phyloP scores from a whole-genome alignment of 2,888 invertebrate species.

The Lepidonotus clava region DNA sequence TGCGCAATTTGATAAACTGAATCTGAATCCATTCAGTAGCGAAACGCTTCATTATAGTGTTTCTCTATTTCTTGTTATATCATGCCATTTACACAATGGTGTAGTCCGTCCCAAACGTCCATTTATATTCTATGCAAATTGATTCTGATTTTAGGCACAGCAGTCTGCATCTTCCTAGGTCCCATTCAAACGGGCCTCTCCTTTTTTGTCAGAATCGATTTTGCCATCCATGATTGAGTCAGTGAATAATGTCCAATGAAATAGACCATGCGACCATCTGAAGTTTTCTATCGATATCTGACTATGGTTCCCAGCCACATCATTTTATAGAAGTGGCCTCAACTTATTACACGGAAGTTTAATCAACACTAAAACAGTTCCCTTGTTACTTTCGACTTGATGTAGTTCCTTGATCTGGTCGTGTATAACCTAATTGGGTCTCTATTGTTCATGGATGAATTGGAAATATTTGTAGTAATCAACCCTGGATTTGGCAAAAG shows the following conservation, averaged over 20 bases:
- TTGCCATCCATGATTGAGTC: background rate
- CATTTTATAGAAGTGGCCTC: background rate
- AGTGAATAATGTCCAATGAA: background rate
- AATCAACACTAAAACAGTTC: background rate
- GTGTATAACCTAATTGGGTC: no score
- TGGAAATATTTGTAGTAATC: no score
- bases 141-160: background rate
- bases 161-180: background rate
- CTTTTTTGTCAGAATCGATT: background rate
- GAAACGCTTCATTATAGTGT: no score
- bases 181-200: background rate
- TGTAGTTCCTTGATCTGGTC: no score
- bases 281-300: background rate
- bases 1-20: no score
- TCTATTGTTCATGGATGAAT: no score
- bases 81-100: background rate
- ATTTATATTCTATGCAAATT: constrained; percentile 1
- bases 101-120: background rate
- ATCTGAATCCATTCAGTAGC: no score
- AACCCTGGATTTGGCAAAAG: no score
- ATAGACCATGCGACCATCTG: background rate
- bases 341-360: background rate
- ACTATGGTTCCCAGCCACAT: no score
- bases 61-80: no score
- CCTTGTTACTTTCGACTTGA: no score